These are phyloP conservation scores for Oscheius sp. DNA, from an alignment of 1,140 invertebrate genomes.

Conservation along the genomic window DNA sequence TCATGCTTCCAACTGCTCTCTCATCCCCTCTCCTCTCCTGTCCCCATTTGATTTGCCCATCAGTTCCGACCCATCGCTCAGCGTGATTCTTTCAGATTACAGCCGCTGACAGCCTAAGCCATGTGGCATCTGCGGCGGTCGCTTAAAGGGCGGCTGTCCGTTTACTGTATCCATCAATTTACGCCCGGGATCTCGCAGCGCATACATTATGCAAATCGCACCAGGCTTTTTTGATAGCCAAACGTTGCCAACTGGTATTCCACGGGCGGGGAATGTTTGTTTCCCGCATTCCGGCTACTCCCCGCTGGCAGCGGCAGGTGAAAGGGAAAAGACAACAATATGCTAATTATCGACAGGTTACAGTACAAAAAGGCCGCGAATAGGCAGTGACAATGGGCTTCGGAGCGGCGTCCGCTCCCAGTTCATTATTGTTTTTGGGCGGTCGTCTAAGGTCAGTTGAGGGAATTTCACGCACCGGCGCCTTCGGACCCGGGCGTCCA, in stretches of 20 bases:
- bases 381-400: not conserved
- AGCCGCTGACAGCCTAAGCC: not conserved
- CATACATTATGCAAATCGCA: slow-evolving; percentile 3
- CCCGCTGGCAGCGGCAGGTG: not conserved
- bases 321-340: not conserved
- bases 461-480: not conserved
- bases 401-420: not conserved
- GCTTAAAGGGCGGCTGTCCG: slow-evolving; percentile 3
- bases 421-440: slow-evolving; percentile 6
- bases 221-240: not conserved
- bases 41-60: no score
- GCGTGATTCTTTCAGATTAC: not conserved
- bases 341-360: slow-evolving; percentile 5
- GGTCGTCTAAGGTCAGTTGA: slow-evolving; percentile 3
- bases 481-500: not conserved
- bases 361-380: slow-evolving; percentile 1
- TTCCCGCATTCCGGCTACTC: not conserved
- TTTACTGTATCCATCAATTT: slow-evolving; percentile 2
- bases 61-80: no score
- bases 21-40: no score
- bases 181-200: not conserved
- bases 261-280: no score
- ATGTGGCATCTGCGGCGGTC: not conserved
- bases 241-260: not conserved
- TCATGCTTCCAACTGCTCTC: no score